Percentiles rank a stretch among this genome's conserved stretches.
These are phyloP conservation scores for Hiodon alosoides DNA, from an alignment of 2,113 vertebrate species.

Conservation along the genomic window DNA sequence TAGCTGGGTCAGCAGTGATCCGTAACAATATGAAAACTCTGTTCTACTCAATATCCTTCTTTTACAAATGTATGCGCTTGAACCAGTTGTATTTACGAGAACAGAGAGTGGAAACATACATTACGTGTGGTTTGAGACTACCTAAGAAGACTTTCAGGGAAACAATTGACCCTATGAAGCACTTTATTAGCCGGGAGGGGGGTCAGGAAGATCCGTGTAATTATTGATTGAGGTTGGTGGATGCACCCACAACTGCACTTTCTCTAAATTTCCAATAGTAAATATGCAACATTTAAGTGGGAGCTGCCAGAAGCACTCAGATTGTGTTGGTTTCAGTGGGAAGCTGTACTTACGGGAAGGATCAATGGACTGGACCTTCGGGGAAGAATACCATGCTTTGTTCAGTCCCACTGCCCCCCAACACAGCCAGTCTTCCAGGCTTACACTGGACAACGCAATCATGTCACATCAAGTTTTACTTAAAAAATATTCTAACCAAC, in stretches of 20 bases:
- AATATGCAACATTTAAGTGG: constrained; percentile 99
- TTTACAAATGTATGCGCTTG: constrained; percentile 39
- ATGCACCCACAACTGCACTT: constrained; percentile 98
- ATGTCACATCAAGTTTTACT: constrained; percentile 17
- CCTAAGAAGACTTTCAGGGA: constrained; percentile 88
- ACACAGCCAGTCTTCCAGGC: constrained; percentile 28
- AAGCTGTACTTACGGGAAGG: constrained; percentile 98
- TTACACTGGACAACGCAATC: constrained; percentile 37
- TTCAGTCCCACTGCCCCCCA: constrained; percentile 75
- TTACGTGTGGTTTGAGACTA: constrained; percentile 82
- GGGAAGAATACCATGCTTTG: constrained; percentile 83
- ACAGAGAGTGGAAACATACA: constrained; percentile 91
- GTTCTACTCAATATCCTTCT: constrained; percentile 14
- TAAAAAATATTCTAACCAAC: neutral
- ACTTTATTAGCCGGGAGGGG: constrained; percentile 93
- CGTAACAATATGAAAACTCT: neutral
- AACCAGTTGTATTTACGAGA: constrained; percentile 80
- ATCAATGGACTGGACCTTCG: constrained; percentile 94
- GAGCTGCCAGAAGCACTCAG: constrained; percentile 91
- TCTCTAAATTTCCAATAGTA: constrained; percentile 99
- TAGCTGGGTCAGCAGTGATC: no score
- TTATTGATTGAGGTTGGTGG: constrained; percentile 96
- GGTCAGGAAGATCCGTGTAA: constrained; percentile 81
- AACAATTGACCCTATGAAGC: constrained; percentile 89
- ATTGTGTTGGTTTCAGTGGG: constrained; percentile 92